These are phyloP conservation scores for Mactromeris polynyma DNA, from an alignment of 2,888 invertebrate species.

Conservation along the genomic window DNA sequence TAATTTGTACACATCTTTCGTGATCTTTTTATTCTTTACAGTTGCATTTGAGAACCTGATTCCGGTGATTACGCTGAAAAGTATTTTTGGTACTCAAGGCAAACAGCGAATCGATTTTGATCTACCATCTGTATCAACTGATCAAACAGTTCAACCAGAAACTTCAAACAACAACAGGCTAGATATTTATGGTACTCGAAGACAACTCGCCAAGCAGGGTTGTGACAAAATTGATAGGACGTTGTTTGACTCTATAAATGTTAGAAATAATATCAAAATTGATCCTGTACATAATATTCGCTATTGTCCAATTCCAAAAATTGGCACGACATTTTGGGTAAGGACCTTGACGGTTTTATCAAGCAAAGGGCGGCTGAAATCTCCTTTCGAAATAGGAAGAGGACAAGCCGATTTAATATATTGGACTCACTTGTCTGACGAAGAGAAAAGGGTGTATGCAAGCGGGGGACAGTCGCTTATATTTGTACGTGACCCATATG, in stretches of 20 bases:
- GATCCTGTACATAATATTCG: constrained; percentile 10
- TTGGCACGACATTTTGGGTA: constrained; percentile 34
- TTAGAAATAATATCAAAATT: background rate
- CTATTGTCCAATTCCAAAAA: constrained; percentile 30
- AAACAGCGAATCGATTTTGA: no score
- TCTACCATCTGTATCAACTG: no score
- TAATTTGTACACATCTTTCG: no score
- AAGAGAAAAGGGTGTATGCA: background rate
- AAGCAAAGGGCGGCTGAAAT: no score
- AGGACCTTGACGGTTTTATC: constrained; percentile 4
- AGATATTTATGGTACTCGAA: background rate
- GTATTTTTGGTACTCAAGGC: no score
- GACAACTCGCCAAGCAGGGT: background rate
- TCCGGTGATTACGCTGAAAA: no score
- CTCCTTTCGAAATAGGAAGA: background rate
- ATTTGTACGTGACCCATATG: constrained; percentile 47
- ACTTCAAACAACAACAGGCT: background rate
- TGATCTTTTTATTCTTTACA: no score
- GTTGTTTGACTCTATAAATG: no score
- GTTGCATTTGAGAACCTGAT: no score
- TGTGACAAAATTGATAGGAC: background rate
- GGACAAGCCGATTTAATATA: background rate
- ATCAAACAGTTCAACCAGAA: no score
- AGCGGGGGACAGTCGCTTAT: constrained; percentile 19
- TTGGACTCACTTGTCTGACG: background rate